Conservation (phyloP, 23 tunicate genomes). For the Phallusia fumigata region DNA sequence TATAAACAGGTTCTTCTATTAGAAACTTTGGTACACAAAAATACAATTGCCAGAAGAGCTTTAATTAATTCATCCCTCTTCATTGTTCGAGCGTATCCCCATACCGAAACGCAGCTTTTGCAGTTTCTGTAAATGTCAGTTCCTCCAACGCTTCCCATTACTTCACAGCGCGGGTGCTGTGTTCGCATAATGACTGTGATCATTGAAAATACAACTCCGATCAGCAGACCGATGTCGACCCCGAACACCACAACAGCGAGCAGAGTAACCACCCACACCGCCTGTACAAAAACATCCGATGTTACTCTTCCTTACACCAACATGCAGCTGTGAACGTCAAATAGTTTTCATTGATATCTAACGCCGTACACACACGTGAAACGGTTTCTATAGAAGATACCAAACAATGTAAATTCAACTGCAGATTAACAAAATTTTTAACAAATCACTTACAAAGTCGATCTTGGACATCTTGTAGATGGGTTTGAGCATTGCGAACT, state of each 20-base stretch:
- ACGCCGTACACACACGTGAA: no score
- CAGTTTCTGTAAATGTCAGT: conserved; percentile 78
- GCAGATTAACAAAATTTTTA: background rate
- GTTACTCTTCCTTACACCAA: no score
- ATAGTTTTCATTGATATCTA: no score
- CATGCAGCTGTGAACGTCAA: no score
- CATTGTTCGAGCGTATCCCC: no score
- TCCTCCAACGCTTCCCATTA: conserved; percentile 50
- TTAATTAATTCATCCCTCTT: no score
- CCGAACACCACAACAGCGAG: conserved; percentile 68
- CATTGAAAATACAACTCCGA: conserved; percentile 77
- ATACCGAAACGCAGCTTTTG: conserved; percentile 43
- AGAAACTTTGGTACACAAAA: no score
- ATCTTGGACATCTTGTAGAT: conserved; percentile 64
- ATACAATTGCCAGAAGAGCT: no score
- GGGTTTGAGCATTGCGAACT: conserved; percentile 44
- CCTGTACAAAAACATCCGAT: conserved; percentile 34
- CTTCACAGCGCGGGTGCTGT: conserved; percentile 68
- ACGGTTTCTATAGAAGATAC: no score
- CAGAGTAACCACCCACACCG: conserved; percentile 82
- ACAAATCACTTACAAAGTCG: conserved; percentile 70
- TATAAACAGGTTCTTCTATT: no score
- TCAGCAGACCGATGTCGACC: conserved; percentile 75
- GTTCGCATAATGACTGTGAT: conserved; percentile 72
- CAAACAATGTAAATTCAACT: background rate